Base-by-base conservation (phyloP, 2,113 vertebrate genomes). In the Sterrhoptilus dennistouni region DNA sequence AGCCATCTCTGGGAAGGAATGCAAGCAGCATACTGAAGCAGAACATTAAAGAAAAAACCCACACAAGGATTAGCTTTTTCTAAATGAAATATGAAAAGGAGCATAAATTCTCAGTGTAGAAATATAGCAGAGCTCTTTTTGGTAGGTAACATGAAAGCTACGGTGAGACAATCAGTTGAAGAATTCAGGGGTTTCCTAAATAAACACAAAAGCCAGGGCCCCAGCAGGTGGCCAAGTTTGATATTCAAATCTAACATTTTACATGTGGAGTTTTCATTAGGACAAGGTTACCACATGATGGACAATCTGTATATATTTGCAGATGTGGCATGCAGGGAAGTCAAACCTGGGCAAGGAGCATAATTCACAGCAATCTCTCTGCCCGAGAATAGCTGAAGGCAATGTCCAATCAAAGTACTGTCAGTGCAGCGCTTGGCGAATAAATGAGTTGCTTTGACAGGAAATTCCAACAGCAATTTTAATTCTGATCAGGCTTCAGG, bases 401-500 rank as follows among this genome's bases (percentile, higher is more conserved):
- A 90, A 98, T 96, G 97, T 97, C 98, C 98, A 98, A 98, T 98
- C 98, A 98, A 98, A 98, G 97, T 88, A 95, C 94, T 98, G 98
- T 97, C 97, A 98, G 96, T 96, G 93, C 95, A 97, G 97, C 88
- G 96, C 98, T 97, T 97, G 92, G 98, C 95, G 97, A 98, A 99
- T 98, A 99, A 98, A 99, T 98, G 97, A 98, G 98, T 98, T 98
- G 98, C 98, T 98, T 98, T 99, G 98, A 98, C 99, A 99, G 99
- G 99, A 99, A 99, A 98, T 99, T 99, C 99, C 99, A 99, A 98
- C 97, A 97, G 98, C 98, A 98, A 98, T 98, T 98, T 99, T 98
- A 98, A 99, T 99, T 99, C 98, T 98, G 98, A 98, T 99, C 98
- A 98, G 98, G 98, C 98, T 98, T 98, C 98, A 98, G 98, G 99